Evolutionary conservation across 2,888 invertebrate species (phyloP), one percentile per base, ranked within the genome.

Genomic region (Girardia tigrina): DNA sequence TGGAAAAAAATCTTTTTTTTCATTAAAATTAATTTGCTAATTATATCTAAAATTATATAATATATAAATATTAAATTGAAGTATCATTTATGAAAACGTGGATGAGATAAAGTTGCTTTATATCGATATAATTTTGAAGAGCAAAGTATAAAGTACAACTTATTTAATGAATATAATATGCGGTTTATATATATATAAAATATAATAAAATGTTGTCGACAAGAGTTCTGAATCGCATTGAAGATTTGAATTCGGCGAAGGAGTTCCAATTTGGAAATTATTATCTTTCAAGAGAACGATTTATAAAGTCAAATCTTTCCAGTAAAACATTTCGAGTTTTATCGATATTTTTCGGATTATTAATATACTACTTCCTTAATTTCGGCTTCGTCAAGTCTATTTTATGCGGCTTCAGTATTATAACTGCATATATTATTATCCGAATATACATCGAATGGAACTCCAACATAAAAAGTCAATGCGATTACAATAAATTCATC

Each of bases 131-230:
- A n/a, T n/a, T n/a, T n/a, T n/a, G n/a, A n/a, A 16, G 56, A 56
- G 56, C 56, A 56, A 56, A 56, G 56, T 56, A 2, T 56, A 56
- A 56, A 56, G 56, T 56, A n/a, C 56, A 56, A 16, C n/a, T 8
- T 8, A 56, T 56, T 56, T 20, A 56, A 20, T 56, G 36, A 16
- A 36, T 36, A 56, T 56, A 4, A n/a, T 56, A 56, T 56, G 56
- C n/a, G 23, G 23, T 56, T n/a, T 12, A 20, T 16, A 12, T 6
- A 4, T 56, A n/a, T n/a, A n/a, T 56, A 56, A 56, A 6, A 6
- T 20, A 36, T 36, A 20, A 12, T 8, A 4, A 56, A 56, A 56
- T 56, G 56, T 23, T 56, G 6, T 56, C 56, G 2, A 56, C 56
- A 8, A 56, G 23, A 56, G 23, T 23, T 56, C 23, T 56, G n/a